Evolutionary conservation across 1,140 invertebrate genomes (phyloP).

Genomic region (Meloidogyne floridensis): DNA sequence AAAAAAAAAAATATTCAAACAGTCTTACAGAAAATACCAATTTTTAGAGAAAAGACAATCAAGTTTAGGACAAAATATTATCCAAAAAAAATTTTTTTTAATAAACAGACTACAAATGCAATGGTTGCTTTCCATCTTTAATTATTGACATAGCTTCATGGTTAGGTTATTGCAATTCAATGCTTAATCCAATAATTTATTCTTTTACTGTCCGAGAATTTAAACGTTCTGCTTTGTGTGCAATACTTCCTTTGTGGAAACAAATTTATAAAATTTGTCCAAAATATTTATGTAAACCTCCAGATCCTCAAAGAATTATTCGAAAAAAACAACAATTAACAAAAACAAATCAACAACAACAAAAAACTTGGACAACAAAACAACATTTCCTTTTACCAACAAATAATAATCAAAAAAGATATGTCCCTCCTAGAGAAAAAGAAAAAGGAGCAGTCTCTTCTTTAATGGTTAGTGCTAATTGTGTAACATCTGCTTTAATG

Average conservation of each 20-base stretch:
- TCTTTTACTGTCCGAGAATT: constrained; percentile 66
- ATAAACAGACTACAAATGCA: constrained; percentile 56
- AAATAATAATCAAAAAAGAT: neutral
- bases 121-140: constrained; percentile 59
- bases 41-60: no score
- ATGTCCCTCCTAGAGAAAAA: constrained; percentile 13
- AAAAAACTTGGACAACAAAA: neutral
- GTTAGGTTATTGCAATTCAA: constrained; percentile 66
- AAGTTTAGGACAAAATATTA: no score
- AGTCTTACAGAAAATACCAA: no score
- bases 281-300: constrained; percentile 44
- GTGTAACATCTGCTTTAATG: constrained; percentile 1
- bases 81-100: neutral
- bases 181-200: constrained; percentile 66
- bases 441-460: constrained; percentile 28
- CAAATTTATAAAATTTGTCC: constrained; percentile 43
- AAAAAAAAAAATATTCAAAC: no score
- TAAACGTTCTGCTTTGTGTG: constrained; percentile 61
- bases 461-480: constrained; percentile 30
- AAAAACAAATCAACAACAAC: constrained; percentile 7
- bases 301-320: constrained; percentile 44
- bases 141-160: constrained; percentile 64
- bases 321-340: constrained; percentile 31
- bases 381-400: neutral
- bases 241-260: constrained; percentile 59